These are phyloP conservation scores for Gallinago stenura DNA, from an alignment of 2,797 vertebrate genomes.

Conservation along the genomic window DNA sequence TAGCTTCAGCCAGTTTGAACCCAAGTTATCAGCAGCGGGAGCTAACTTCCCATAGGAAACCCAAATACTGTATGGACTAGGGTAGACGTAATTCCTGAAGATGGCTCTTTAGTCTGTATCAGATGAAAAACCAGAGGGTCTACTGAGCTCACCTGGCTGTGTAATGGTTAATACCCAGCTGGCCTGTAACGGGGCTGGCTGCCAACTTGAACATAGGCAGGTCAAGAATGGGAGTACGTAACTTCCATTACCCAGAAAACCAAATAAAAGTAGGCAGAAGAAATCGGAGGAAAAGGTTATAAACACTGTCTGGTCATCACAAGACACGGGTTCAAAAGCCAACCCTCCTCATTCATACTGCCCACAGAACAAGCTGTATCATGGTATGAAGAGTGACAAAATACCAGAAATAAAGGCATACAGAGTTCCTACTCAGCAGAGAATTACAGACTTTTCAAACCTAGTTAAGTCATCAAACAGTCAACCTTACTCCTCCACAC, in stretches of 20 bases:
- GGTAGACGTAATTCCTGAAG: not conserved
- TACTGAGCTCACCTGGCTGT: not conserved
- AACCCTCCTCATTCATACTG: not conserved
- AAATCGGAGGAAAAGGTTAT: not conserved
- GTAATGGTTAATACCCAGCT: not conserved
- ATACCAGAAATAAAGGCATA: not conserved
- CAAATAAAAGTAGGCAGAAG: not conserved
- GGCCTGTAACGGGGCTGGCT: not conserved
- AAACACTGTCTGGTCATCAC: not conserved
- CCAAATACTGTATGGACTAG: not conserved
- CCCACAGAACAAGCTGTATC: not conserved
- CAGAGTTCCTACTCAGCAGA: not conserved
- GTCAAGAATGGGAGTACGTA: not conserved
- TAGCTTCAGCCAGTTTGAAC: not conserved
- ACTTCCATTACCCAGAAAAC: not conserved
- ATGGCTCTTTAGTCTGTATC: not conserved
- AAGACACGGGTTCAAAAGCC: not conserved
- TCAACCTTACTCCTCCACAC: not conserved
- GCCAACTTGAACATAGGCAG: fast-evolving
- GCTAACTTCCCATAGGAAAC: not conserved
- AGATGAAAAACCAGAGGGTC: not conserved
- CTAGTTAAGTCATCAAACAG: not conserved
- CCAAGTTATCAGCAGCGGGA: not conserved
- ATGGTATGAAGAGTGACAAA: not conserved
- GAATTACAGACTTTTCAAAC: not conserved